Evolutionary conservation across 2,797 vertebrate genomes (phyloP), one percentile per base, ranked within the genome.

Genomic region (Trachops cirrhosus): DNA sequence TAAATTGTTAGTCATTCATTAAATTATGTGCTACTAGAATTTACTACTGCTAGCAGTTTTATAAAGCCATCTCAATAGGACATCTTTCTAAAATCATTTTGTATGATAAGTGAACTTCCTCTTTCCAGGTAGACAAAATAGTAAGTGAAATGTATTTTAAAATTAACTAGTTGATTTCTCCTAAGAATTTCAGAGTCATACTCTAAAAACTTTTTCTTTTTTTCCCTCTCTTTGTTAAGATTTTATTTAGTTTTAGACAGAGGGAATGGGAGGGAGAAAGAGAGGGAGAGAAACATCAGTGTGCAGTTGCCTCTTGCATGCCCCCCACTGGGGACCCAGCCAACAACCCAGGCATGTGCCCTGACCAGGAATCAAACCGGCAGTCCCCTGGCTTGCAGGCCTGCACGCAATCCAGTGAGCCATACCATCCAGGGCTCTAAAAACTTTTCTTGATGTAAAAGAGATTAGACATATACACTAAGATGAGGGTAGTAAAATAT

Each of bases 1-100:
- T 79, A 71, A 84, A 78, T 74, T 54, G 29, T 84, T 92, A 68
- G 85, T 78, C 34, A 67, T 80, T 96, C 8, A 32, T 91, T 91
- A 89, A 44, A 44, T 70, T 78, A 62, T 6, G 52, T 78, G 34
- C 34, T 62, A 6, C 18, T 78, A 34, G 37, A 62, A 18, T 74
- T 74, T 73, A 79, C 22, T 74, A 44, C 29, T 84, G 7, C 34
- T 91, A 46, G 85, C 64, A 89, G 39, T 90, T 94, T 16, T 64
- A 57, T 74, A 73, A 74, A 32, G 22, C 52, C 15, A 64, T 41
- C 37, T 94, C 37, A 89, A 0, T 74, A 74, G 86, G 39, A 54
- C 3, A 64, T 86, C 37, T 78, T 83, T 34, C 52, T 68, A 34
- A 48, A 37, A 32, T 46, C 29, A 8, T 44, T 71, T 67, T 78